Base-by-base conservation (phyloP, 2,113 vertebrate genomes). In the Lepidothrix coronata region DNA sequence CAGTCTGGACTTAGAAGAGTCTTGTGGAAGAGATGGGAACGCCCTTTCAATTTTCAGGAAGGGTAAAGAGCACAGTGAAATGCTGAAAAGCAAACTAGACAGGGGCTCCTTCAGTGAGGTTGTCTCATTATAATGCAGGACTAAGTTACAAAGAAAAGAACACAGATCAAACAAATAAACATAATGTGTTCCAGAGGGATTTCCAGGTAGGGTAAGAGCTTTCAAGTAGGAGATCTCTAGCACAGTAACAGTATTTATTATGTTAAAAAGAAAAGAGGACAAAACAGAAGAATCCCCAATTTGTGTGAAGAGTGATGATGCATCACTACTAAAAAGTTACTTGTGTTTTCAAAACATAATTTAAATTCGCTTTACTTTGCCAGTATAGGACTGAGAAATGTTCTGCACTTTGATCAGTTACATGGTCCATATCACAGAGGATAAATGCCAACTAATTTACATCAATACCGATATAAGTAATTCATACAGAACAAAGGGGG, bases 211-310 rank as follows among this genome's bases (percentile, higher is more conserved):
- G 18, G n/a, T 9, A 62, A 27, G 19, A 30, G 31, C 25, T 70
- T 63, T 58, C 35, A 59, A 55, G 68, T 39, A 71, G 9, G n/a
- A 89, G 28, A 43, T 54, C 41, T 51, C 39, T 19, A 77, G 72
- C 15, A 88, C 17, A 63, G 16, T 12, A 57, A 22, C 31, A 70
- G 16, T 44, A 70, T 41, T 79, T 65, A 63, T 12, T 27, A 44
- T 49, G 14, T 14, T 8, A 0, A 12, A 55, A n/a, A 37, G 5
- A 51, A 28, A 1, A 44, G 0, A 12, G 35, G 3, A 23, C 5
- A 16, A 74, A 70, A 12, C 14, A 68, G 9, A 52, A 78, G 21
- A 78, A 49, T 27, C 11, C 5, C 3, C 46, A 41, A 27, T 19
- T 62, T 57, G 31, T 24, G 4, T 82, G 27, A 75, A 76, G 57